Base-by-base conservation (phyloP, 2,113 vertebrate genomes). In the Ophiodon elongatus region DNA sequence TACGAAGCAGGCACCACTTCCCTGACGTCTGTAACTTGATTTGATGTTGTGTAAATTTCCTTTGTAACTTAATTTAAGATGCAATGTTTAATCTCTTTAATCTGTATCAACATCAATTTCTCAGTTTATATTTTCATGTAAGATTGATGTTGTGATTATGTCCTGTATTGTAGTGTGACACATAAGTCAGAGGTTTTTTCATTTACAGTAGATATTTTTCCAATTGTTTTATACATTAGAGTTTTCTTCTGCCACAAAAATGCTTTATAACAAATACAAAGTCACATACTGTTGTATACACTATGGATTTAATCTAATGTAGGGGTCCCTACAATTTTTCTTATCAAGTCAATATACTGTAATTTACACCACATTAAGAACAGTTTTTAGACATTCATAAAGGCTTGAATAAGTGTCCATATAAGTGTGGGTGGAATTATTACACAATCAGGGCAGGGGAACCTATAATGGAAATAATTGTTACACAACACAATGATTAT, bases 401-500 rank as follows among this genome's bases (percentile, higher is more conserved):
- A 65, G 4, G 25, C 11, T 62, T 72, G 54, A 17, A 41, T 0
- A 23, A 31, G 29, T 13, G 4, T 43, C 27, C 0, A 0, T 73
- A 8, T 29, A 41, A 39, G 62, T 50, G 37, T 52, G 31, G 35
- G 68, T 60, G 65, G 52, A 70, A 69, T 73, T 62, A 21, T 4
- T 0, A 27, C 37, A 29, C 76, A 78, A 84, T 6, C 29, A 41
- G 29, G 35, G 4, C 19, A 8, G 25, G 5, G 39, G 67, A 72
- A 78, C 41, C 31, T 80, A 0, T 69, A 74, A 73, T 43, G 41
- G 43, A 81, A 83, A 79, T 73, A 79, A 81, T 56, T 85, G 47
- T 82, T 70, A 73, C 72, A 89, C 80, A 79, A 78, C 15, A 4
- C 35, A 82, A 39, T 29, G 47, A 67, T 86, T 77, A 68, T 60